phyloP scores from a whole-genome alignment of 2,888 invertebrate genomes.

The Ormyrus labotus region DNA sequence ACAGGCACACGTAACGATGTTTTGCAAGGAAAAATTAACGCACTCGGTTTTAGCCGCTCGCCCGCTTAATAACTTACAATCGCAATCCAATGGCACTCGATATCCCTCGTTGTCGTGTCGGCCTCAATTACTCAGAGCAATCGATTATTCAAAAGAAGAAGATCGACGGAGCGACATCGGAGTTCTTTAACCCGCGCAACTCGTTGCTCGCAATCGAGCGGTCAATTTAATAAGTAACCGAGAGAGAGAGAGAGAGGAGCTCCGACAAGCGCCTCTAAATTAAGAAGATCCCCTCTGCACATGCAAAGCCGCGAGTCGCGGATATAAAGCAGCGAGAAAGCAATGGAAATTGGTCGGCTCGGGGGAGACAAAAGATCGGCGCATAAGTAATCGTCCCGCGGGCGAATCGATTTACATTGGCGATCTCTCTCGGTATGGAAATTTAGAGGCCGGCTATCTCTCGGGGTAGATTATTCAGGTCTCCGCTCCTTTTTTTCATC shows the following conservation, averaged over 20 bases:
- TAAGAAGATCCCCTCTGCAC: too few species aligned
- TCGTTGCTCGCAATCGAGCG: not conserved
- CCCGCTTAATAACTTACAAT: conserved; percentile 2
- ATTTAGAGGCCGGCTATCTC: conserved; percentile 18
- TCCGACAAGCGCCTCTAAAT: not conserved
- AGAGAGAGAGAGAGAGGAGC: not conserved
- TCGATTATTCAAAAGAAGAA: not conserved
- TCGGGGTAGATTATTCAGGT: conserved; percentile 44
- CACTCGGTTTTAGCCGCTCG: not conserved
- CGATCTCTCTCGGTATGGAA: conserved; percentile 15
- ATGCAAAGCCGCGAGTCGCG: not conserved
- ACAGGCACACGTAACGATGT: not conserved
- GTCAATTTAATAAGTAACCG: conserved; percentile 5
- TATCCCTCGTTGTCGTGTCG: not conserved
- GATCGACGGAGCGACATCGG: too few species aligned
- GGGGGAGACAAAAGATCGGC: conserved; percentile 50
- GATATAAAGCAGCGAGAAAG: not conserved
- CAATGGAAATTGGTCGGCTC: conserved; percentile 34
- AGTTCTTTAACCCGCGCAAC: not conserved
- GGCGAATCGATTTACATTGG: conserved; percentile 49
- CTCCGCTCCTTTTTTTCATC: conserved; percentile 13
- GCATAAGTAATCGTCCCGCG: conserved; percentile 48
- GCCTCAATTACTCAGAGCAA: not conserved
- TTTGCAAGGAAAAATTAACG: not conserved
- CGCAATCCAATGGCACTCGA: conserved; percentile 8